Evolutionary conservation across 2,113 vertebrate genomes (phyloP).

Genomic region (Salvelinus fontinalis): DNA sequence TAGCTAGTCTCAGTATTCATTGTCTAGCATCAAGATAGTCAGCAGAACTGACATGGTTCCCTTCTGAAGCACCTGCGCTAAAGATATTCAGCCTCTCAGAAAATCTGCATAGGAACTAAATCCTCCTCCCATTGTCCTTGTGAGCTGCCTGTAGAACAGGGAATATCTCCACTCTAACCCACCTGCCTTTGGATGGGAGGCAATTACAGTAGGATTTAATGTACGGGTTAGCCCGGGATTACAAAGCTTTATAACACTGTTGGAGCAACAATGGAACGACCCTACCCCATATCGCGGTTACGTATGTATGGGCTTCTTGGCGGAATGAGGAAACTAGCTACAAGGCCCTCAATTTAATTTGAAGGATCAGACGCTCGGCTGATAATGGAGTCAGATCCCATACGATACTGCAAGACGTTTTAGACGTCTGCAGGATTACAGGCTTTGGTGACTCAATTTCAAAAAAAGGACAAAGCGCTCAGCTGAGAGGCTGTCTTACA

Average conservation of each 20-base stretch:
- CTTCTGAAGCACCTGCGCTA: conserved; percentile 52
- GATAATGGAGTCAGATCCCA: conserved; percentile 59
- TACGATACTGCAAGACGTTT: conserved; percentile 49
- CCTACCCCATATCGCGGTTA: conserved; percentile 59
- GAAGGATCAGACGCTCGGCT: conserved; percentile 63
- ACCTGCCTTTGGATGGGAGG: conserved; percentile 62
- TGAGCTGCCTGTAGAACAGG: conserved; percentile 51
- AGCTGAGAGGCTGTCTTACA: conserved; percentile 35
- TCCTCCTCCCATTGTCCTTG: conserved; percentile 64
- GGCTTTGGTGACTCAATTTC: conserved; percentile 55
- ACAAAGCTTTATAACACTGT: conserved; percentile 63
- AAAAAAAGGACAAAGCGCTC: conserved; percentile 46
- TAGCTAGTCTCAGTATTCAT: neutral
- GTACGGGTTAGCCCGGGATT: conserved; percentile 66
- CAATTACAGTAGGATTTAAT: conserved; percentile 75
- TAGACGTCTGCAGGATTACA: conserved; percentile 50
- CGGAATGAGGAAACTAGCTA: conserved; percentile 51
- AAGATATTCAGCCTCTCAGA: conserved; percentile 54
- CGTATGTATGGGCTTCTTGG: conserved; percentile 47
- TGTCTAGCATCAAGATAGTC: conserved; percentile 2
- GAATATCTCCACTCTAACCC: conserved; percentile 53
- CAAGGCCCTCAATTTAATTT: conserved; percentile 65
- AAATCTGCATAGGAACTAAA: conserved; percentile 59
- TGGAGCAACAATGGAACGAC: conserved; percentile 49
- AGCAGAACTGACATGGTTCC: conserved; percentile 17